These are phyloP conservation scores for Ectropis grisescens DNA, from an alignment of 1,140 invertebrate species.

Conservation along the genomic window DNA sequence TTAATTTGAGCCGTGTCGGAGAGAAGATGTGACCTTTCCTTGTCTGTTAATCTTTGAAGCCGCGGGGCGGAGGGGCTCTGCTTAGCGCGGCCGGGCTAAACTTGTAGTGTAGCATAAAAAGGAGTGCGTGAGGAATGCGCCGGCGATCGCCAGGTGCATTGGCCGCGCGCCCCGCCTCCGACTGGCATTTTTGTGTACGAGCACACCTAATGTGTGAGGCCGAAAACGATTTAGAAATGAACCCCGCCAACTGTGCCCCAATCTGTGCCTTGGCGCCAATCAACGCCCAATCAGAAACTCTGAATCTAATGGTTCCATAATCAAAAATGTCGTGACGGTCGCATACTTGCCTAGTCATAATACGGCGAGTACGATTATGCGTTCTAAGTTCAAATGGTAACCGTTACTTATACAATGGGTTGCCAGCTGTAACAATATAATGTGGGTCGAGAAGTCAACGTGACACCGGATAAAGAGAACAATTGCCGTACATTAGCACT, in stretches of 20 bases:
- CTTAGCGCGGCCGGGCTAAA: slow-evolving; percentile 27
- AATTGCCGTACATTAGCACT: slow-evolving; percentile 32
- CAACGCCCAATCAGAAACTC: slow-evolving; percentile 8
- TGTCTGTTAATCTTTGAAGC: slow-evolving; percentile 10
- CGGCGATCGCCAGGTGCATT: slow-evolving; percentile 46
- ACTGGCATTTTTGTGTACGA: slow-evolving; percentile 39
- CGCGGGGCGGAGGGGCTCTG: slow-evolving; percentile 8
- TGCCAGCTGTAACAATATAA: slow-evolving; percentile 29
- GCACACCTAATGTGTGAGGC: slow-evolving; percentile 28
- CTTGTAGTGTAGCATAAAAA: slow-evolving; percentile 42
- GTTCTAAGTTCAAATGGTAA: slow-evolving; percentile 18
- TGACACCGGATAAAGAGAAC: slow-evolving; percentile 35
- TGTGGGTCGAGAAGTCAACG: slow-evolving; percentile 34
- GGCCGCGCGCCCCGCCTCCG: slow-evolving; percentile 35
- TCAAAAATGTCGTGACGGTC: neutral
- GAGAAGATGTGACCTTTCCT: slow-evolving; percentile 10
- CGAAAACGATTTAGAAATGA: slow-evolving; percentile 20
- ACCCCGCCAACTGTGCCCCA: too few species aligned
- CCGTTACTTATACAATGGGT: slow-evolving; percentile 41
- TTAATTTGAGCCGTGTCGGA: slow-evolving; percentile 9
- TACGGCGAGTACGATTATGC: neutral
- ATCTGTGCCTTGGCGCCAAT: slow-evolving; percentile 28
- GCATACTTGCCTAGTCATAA: neutral
- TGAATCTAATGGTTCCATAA: neutral
- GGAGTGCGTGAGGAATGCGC: slow-evolving; percentile 56